These are phyloP conservation scores for Panagrolaimus sp. DNA, from an alignment of 1,140 invertebrate species.

Conservation along the genomic window DNA sequence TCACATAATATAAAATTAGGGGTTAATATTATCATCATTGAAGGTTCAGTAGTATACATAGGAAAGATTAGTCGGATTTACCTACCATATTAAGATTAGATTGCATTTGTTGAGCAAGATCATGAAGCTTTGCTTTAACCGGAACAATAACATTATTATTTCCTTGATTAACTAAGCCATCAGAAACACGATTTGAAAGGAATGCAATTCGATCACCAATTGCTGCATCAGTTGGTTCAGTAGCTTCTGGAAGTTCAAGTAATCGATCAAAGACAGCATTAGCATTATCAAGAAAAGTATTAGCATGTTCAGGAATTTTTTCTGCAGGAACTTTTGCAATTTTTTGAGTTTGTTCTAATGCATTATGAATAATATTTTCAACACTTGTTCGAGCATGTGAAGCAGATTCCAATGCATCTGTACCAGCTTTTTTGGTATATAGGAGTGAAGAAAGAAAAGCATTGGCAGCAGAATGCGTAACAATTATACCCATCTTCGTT, in stretches of 20 bases:
- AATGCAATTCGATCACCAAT: conserved; percentile 21
- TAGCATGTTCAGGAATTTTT: conserved; percentile 29
- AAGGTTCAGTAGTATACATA: too few species aligned
- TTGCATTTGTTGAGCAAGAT: too few species aligned
- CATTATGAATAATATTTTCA: conserved; percentile 21
- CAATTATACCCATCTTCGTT: conserved; percentile 24
- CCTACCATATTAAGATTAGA: too few species aligned
- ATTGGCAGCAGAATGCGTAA: conserved; percentile 26
- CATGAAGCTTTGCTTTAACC: too few species aligned
- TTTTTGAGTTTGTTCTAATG: conserved; percentile 21
- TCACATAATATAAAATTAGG: too few species aligned
- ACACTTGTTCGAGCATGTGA: conserved; percentile 16
- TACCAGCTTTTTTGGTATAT: conserved; percentile 25
- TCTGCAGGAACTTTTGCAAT: conserved; percentile 30
- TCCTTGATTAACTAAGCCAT: conserved; percentile 15
- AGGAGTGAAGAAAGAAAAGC: conserved; percentile 30
- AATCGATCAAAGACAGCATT: conserved; percentile 28
- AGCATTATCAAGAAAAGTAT: conserved; percentile 26
- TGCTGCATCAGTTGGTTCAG: conserved; percentile 19
- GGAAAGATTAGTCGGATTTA: too few species aligned
- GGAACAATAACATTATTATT: conserved; percentile 28
- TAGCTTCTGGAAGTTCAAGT: conserved; percentile 9
- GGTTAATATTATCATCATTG: too few species aligned
- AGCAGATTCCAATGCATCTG: not conserved
- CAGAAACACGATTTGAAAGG: conserved; percentile 25